Evolutionary conservation across 2,797 vertebrate species (phyloP).

Genomic region (Poeciliopsis infans): DNA sequence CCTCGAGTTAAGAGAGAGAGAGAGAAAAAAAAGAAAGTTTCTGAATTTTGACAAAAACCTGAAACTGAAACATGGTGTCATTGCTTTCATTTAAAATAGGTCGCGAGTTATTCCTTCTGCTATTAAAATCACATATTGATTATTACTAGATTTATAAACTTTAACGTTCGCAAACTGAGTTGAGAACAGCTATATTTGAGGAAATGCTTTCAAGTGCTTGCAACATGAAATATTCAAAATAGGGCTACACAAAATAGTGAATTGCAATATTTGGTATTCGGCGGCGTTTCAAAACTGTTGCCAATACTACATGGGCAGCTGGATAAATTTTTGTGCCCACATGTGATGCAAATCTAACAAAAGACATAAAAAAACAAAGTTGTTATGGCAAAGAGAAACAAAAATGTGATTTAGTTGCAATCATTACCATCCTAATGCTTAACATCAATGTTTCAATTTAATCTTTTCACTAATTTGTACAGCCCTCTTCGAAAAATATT

Average conservation of each 20-base stretch:
- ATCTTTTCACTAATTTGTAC: not conserved
- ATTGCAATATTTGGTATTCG: not conserved
- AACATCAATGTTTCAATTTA: not conserved
- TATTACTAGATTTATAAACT: slow-evolving; percentile 1
- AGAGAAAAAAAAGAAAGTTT: not conserved
- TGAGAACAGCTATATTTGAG: not conserved
- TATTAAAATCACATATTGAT: not conserved
- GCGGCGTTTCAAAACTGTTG: not conserved
- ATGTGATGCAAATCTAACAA: not conserved
- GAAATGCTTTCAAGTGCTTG: not conserved
- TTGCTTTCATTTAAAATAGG: not conserved
- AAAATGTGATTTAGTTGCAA: not conserved
- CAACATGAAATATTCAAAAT: not conserved
- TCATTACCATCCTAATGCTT: not conserved
- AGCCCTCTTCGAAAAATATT: not conserved
- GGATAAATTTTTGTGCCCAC: not conserved
- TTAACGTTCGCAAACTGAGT: not conserved
- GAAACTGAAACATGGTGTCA: not conserved
- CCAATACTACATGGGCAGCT: not conserved
- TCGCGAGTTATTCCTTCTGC: not conserved
- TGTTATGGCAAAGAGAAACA: not conserved
- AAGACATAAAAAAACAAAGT: not conserved
- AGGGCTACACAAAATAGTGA: not conserved
- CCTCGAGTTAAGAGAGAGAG: not conserved
- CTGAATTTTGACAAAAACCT: not conserved